Base-by-base conservation (phyloP, 2,113 vertebrate genomes). In the Mixornis gularis region DNA sequence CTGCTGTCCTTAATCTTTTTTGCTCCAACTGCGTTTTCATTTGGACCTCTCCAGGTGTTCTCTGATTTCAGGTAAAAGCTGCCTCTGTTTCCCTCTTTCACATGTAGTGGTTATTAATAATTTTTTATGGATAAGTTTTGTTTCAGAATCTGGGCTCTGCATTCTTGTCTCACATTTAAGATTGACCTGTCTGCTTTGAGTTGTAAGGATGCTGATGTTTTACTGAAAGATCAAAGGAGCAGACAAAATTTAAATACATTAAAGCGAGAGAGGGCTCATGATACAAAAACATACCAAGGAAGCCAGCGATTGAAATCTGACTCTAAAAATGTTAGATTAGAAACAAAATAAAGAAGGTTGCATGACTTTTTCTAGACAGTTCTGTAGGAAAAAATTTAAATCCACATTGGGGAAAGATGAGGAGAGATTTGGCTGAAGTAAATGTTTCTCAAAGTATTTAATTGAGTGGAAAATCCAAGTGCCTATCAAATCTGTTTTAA, bases 381-480 rank as follows among this genome's bases (percentile, higher is more conserved):
- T 90, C 25, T 55, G 13, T 36, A 79, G 19, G 32, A 89, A 80
- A 89, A 73, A 38, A 70, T 4, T 69, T 56, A 55, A 87, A 81
- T 26, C 17, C 41, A 56, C 10, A 9, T 4, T 66, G 10, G 1
- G 8, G 8, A 22, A 73, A 53, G 5, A 0, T 12, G 1, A 17
- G 16, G 10, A 10, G 4, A 71, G 7, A 71, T 86, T 66, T 93
- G 27, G 27, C 53, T 65, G 51, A 87, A 91, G 21, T 13, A 91
- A 87, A 46, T 12, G 6, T 38, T 93, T 82, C 62, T 79, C 15
- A 18, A 63, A 74, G 22, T 66, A 49, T 81, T 81, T 58, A 20
- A 53, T 43, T 71, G 48, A 92, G 29, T 71, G 40, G 38, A 92
- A 93, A 78, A 85, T 76, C n/a, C 32, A 80, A 38, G 52, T 72